Evolutionary conservation across 2,888 invertebrate species (phyloP).

Genomic region (Caenorhabditis becei): DNA sequence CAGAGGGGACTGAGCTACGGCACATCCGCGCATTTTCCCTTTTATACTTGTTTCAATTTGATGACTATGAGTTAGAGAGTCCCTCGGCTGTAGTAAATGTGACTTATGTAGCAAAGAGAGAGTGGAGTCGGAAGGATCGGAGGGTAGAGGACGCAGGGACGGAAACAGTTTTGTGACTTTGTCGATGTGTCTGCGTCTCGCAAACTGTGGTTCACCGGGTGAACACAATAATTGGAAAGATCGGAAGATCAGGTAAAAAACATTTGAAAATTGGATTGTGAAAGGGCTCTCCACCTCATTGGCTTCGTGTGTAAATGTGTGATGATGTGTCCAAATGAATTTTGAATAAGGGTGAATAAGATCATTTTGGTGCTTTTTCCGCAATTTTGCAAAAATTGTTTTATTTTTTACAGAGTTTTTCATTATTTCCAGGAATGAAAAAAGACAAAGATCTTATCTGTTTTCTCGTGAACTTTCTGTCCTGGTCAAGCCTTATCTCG

Average conservation of each 20-base stretch:
- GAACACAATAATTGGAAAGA: slow-evolving; percentile 15
- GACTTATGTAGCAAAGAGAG: slow-evolving; percentile 19
- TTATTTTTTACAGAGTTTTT: no score
- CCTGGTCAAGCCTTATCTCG: no score
- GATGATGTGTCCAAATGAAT: no score
- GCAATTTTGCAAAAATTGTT: no score
- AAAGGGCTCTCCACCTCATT: no score
- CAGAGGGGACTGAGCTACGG: background rate
- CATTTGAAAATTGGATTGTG: no score
- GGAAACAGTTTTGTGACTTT: slow-evolving; percentile 43
- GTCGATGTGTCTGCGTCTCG: slow-evolving; percentile 31
- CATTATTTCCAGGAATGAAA: no score
- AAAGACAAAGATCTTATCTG: no score
- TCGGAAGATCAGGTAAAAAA: background rate
- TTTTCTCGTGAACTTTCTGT: no score
- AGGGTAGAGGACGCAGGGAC: slow-evolving; percentile 1
- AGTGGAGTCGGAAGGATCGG: background rate
- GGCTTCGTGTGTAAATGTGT: no score
- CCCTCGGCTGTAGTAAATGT: slow-evolving; percentile 30
- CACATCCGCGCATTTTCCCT: background rate
- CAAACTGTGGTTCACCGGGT: slow-evolving; percentile 15
- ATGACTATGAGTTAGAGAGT: background rate
- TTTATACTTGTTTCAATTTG: slow-evolving; percentile 15
- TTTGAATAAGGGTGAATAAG: no score
- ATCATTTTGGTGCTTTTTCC: no score